Base-by-base conservation (phyloP, 2,797 vertebrate species). In the Anguilla obscura region DNA sequence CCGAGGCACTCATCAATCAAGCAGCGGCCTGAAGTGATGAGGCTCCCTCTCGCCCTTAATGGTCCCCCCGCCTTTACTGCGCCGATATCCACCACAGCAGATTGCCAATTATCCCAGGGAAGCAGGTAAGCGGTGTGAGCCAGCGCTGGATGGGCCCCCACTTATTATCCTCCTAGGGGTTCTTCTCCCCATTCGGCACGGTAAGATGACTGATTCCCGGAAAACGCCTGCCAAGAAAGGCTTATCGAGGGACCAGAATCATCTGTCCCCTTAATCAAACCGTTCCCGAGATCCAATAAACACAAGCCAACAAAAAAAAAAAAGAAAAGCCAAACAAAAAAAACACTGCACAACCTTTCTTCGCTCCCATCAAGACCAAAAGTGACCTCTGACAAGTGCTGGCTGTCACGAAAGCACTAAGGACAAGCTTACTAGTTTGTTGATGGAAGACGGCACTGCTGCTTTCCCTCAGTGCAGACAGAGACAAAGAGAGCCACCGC, bases 1-100 rank as follows among this genome's bases (percentile, higher is more conserved):
- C 16, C 16, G 71, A 36, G 33, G 71, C 71, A 12, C 71, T 76
- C 71, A 76, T 76, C 71, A 76, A 76, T 76, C 71, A 76, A 76
- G 16, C 1, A 4, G 71, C 71, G 71, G 71, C 33, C 30, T 33
- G 71, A 24, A 33, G 71, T 40, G 71, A 76, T 76, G 71, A 76
- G 71, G 71, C 71, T 40, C 33, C 71, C 71, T 76, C 71, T 40
- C 33, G 30, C 30, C 71, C 71, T 40, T 76, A 76, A 76, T 76
- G 71, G 71, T 33, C 71, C 33, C 71, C 33, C 30, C 30, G 9
- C 30, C 33, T 71, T 71, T 71, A 71, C 66, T 9, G n/a, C 66
- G 66, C 66, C n/a, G 66, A 21, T 76, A 76, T 76, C 71, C 40
- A 36, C 71, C 33, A 6, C 71, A 76, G 71, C 71, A 76, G 71